phyloP scores from a whole-genome alignment of 30 jellyfish, hydroid and myxozoan genomes.

The Catostylus mosaicus region DNA sequence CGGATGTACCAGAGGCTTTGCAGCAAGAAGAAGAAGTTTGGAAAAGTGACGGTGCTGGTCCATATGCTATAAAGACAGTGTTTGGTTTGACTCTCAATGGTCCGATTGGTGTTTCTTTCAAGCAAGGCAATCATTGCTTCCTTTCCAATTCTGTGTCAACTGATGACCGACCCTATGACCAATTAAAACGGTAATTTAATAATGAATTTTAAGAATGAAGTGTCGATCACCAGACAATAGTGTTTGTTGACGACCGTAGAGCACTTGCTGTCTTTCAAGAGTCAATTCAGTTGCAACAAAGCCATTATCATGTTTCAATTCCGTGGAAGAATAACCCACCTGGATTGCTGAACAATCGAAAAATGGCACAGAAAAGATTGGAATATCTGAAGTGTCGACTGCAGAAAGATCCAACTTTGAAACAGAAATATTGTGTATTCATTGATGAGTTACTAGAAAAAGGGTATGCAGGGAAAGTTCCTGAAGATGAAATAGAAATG shows the following conservation, averaged over 20 bases:
- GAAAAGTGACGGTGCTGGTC: conserved; percentile 17
- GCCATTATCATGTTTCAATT: conserved; percentile 45
- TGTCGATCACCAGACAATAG: not conserved
- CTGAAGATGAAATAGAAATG: conserved; percentile 4
- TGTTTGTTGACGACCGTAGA: conserved; percentile 45
- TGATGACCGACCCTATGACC: not conserved
- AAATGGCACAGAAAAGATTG: conserved; percentile 14
- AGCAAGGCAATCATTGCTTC: conserved; percentile 16
- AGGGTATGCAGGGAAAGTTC: conserved; percentile 37
- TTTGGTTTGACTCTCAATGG: conserved; percentile 66
- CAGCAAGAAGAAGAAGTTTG: conserved; percentile 17
- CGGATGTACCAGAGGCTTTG: conserved; percentile 45
- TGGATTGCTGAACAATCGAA: conserved; percentile 39
- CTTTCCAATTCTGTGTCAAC: not conserved
- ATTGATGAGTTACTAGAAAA: conserved; percentile 29
- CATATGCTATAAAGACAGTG: conserved; percentile 54
- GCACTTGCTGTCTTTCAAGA: conserved; percentile 38
- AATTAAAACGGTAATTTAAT: not conserved
- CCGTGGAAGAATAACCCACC: conserved; percentile 30
- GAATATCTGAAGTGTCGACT: conserved; percentile 18
- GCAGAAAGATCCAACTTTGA: conserved; percentile 19
- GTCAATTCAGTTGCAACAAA: not conserved
- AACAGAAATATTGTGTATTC: conserved; percentile 10
- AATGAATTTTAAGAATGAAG: conserved; percentile 17
- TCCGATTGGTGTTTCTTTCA: conserved; percentile 14